Conservation (phyloP, 1,140 invertebrate genomes). For the Sycobia sp. region DNA sequence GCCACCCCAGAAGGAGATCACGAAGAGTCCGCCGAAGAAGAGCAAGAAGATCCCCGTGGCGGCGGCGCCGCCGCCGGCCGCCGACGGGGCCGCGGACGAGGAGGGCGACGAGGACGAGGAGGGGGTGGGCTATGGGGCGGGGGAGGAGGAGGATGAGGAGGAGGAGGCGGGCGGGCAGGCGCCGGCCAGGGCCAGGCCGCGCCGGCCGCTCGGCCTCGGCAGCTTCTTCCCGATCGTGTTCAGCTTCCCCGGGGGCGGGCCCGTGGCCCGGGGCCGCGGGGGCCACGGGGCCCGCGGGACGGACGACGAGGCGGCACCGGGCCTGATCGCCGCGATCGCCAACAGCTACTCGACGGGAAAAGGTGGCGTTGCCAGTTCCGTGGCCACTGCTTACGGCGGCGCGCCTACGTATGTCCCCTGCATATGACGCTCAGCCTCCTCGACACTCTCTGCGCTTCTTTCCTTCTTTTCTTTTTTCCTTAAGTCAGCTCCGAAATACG, state of each 20-base stretch:
- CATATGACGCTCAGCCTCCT: slow-evolving; percentile 18
- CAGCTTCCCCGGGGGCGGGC: slow-evolving; percentile 47
- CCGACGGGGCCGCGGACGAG: slow-evolving; percentile 35
- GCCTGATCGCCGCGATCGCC: slow-evolving; percentile 59
- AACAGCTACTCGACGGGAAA: slow-evolving; percentile 63
- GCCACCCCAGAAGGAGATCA: too few relatives aligned
- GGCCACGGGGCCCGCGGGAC: slow-evolving; percentile 5
- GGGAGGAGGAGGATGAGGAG: too few relatives aligned
- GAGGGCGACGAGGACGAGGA: slow-evolving; percentile 49
- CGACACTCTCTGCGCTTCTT: background rate
- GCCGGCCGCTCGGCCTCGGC: slow-evolving; percentile 48
- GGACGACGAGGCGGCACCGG: slow-evolving; percentile 41
- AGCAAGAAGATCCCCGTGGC: slow-evolving; percentile 40
- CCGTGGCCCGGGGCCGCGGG: slow-evolving; percentile 25
- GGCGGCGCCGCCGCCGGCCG: slow-evolving; percentile 26
- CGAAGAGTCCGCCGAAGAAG: too few relatives aligned
- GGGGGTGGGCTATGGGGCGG: too few relatives aligned
- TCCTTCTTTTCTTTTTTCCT: background rate
- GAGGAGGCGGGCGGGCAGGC: slow-evolving; percentile 30
- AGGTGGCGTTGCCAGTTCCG: slow-evolving; percentile 61
- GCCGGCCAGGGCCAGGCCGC: slow-evolving; percentile 40
- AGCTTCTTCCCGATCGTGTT: slow-evolving; percentile 59
- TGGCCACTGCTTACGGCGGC: slow-evolving; percentile 61
- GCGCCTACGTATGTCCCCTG: slow-evolving; percentile 34
- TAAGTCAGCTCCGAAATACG: background rate